These are phyloP conservation scores for Amia ocellicauda DNA, from an alignment of 2,113 vertebrate genomes.

Conservation along the genomic window DNA sequence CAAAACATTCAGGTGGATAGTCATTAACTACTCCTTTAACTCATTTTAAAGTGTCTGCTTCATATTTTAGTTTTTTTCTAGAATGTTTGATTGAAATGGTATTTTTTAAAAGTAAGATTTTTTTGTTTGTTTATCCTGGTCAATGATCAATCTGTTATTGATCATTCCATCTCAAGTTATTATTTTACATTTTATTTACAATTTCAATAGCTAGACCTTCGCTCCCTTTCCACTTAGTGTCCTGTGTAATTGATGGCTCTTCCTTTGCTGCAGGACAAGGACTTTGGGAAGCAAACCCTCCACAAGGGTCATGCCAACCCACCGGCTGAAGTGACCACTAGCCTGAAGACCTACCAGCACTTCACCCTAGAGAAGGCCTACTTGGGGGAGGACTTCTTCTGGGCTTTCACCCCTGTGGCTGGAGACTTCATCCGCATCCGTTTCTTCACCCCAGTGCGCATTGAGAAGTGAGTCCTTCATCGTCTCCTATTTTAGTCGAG, in stretches of 20 bases:
- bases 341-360: slow-evolving; percentile 98
- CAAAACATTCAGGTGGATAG: too few species aligned
- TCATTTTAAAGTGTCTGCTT: too few species aligned
- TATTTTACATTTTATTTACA: not conserved
- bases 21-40: too few species aligned
- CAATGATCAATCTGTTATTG: not conserved
- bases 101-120: not conserved
- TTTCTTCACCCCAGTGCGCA: slow-evolving; percentile 90
- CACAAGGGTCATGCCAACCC: slow-evolving; percentile 94
- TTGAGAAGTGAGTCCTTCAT: slow-evolving; percentile 77
- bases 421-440: slow-evolving; percentile 96
- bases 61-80: too few species aligned
- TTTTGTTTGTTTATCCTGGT: not conserved
- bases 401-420: slow-evolving; percentile 92
- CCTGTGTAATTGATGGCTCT: not conserved
- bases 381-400: slow-evolving; percentile 95
- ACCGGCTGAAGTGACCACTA: slow-evolving; percentile 92
- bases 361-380: slow-evolving; percentile 98
- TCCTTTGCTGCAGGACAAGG: slow-evolving; percentile 82
- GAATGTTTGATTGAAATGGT: too few species aligned
- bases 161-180: not conserved
- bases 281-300: slow-evolving; percentile 91
- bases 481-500: too few species aligned
- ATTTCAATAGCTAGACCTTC: not conserved
- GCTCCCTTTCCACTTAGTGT: not conserved